Base-by-base conservation (phyloP, 1,140 invertebrate genomes). In the Cydia splendana region DNA sequence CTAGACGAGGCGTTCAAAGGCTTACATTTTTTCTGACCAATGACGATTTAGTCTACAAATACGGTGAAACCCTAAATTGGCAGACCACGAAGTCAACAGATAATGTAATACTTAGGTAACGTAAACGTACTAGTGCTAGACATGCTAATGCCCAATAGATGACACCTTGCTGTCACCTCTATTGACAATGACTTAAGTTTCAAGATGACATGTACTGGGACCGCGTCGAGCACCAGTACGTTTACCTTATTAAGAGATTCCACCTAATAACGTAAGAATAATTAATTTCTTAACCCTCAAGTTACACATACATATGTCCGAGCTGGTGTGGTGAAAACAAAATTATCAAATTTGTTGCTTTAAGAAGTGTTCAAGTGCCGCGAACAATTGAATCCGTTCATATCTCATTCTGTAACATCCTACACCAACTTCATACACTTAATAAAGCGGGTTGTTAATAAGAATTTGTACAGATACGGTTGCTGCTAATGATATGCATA, bases 281-380 rank as follows among this genome's bases (percentile, higher is more conserved):
- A n/a, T n/a, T n/a, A n/a, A n/a, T n/a, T n/a, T n/a, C n/a, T n/a
- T n/a, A n/a, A 4, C 13, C 51, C 4, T n/a, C 13, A 10, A 6
- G 15, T 53, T 53, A 53, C 15, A n/a, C 15, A 53, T 45, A 13
- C 12, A 4, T n/a, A 30, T 30, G 28, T 28, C 1, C 28, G 3
- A 13, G 48, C 48, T 15, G 15, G 48, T 51, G 48, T 15, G 48
- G 15, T 15, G 48, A 51, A 51, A 51, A 15, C 12, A 51, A 13
- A 15, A 15, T 15, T 15, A n/a, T 57, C 15, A 57, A 15, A 62
- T n/a, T 24, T 24, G 18, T 24, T 24, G 18, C 20, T 24, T 62
- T 62, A 62, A 62, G n/a, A 62, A 62, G 57, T 62, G 24, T 24
- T 62, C 57, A 62, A 62, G 20, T 24, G 57, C 57, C 20, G 18